Evolutionary conservation across 1,140 invertebrate genomes (phyloP).

Genomic region (Euura saliciscinereae): DNA sequence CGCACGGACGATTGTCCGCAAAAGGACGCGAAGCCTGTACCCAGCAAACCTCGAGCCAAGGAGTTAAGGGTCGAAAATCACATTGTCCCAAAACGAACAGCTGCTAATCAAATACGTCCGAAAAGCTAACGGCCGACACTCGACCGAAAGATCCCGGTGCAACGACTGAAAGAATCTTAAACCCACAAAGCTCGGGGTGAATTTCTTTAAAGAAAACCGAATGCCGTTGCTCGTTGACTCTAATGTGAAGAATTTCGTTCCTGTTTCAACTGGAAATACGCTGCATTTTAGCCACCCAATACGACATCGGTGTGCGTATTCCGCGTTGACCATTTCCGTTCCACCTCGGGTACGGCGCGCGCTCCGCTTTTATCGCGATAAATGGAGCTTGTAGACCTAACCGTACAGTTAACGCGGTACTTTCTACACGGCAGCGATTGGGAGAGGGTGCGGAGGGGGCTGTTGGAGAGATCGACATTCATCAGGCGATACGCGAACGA

Average conservation of each 20-base stretch:
- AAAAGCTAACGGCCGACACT: background rate
- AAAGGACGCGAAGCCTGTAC: background rate
- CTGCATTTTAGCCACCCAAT: too few species aligned
- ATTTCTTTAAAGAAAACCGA: background rate
- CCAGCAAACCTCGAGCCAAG: background rate
- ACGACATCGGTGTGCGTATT: background rate
- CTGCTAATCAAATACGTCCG: background rate
- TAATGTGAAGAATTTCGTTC: too few species aligned
- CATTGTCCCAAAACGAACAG: background rate
- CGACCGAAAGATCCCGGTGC: background rate
- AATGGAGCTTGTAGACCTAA: constrained; percentile 5
- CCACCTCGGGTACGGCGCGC: background rate
- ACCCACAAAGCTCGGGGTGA: background rate
- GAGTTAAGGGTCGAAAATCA: constrained; percentile 5
- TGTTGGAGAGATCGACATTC: background rate
- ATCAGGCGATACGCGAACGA: background rate
- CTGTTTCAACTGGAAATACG: too few species aligned
- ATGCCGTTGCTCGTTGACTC: background rate
- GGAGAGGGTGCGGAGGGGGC: background rate
- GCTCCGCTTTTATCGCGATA: constrained; percentile 4
- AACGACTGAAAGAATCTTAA: background rate
- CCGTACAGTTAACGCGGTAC: background rate
- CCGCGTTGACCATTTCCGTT: background rate
- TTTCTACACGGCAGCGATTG: background rate
- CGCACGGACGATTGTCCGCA: background rate